Evolutionary conservation across 2,113 vertebrate genomes (phyloP), one percentile per base, ranked within the genome.

Genomic region (Rhineura floridana): DNA sequence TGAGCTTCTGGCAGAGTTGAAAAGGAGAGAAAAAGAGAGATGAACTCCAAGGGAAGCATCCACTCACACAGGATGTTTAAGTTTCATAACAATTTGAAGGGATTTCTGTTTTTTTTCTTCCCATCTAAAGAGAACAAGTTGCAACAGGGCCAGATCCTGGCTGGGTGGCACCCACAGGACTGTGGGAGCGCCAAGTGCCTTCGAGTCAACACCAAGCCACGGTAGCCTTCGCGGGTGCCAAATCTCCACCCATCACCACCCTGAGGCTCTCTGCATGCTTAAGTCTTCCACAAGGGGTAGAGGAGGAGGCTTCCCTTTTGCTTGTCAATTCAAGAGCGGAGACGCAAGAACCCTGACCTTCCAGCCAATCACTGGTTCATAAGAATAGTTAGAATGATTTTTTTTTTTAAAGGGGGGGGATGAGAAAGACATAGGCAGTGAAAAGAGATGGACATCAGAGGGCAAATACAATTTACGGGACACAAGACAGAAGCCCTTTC

Each of bases 1-100:
- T 90, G 89, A 91, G 90, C 0, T 90, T 91, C 91, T 90, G 89
- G 84, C 76, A 93, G 92, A 73, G 79, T 73, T 86, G 88, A 63
- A 44, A 48, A 19, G 44, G 46, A 70, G 46, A 15, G 46, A 39
- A 46, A 39, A 7, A 25, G 87, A 55, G 69, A 87, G 90, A 91
- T 28, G 90, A 79, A 50, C 85, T 91, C 59, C 90, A 90, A 93
- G 91, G 69, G 77, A n/a, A 93, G 90, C 2, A 42, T 72, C 79
- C 87, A 25, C 85, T 83, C 91, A 23, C 85, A 65, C 78, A 25
- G 77, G 90, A 91, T 90, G 90, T 83, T 87, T 72, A 50, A 13
- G 42, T 85, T 85, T 85, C 84, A 76, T 88, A 87, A 19, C 52
- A 83, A 13, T 36, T 3, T 28, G 17, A 39, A 62, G n/a, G 28